Conservation (phyloP, 2,797 vertebrate genomes). For the Australoheros facetus region DNA sequence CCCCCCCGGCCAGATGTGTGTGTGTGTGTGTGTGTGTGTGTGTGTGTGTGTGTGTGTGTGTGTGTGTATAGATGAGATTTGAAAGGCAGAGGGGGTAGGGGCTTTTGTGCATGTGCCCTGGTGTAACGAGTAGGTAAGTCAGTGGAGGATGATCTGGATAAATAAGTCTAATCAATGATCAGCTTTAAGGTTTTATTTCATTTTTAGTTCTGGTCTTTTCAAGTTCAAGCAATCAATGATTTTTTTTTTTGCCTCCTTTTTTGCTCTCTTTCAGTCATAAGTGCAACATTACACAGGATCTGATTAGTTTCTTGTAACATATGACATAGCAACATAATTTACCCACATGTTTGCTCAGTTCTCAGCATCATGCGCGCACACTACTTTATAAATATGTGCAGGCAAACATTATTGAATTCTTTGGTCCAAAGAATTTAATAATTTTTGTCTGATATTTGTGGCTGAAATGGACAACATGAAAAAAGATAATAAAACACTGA, state of each 20-base stretch:
- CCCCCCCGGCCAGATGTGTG: conserved; percentile 63
- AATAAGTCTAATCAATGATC: not conserved
- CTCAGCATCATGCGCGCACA: not conserved
- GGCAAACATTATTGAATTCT: not conserved
- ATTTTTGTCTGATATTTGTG: not conserved
- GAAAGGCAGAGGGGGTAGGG: conserved; percentile 24
- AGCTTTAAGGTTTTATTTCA: not conserved
- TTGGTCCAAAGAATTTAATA: not conserved
- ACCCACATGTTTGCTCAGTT: not conserved
- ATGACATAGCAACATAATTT: not conserved
- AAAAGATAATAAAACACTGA: not conserved
- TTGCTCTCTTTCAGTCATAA: not conserved
- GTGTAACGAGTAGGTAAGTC: conserved; percentile 59
- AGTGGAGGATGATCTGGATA: conserved; percentile 34
- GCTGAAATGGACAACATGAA: no score
- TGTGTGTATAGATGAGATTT: conserved; percentile 15
- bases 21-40: conserved; percentile 32
- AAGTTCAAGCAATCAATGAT: not conserved
- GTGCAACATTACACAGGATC: not conserved
- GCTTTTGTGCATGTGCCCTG: conserved; percentile 45
- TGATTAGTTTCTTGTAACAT: not conserved
- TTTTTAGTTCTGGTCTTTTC: not conserved
- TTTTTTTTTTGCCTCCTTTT: not conserved
- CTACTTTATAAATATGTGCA: not conserved
- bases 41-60: not conserved